Evolutionary conservation across 2,888 invertebrate genomes (phyloP), one percentile per base, ranked within the genome.

Genomic region (Pammene fasciana): DNA sequence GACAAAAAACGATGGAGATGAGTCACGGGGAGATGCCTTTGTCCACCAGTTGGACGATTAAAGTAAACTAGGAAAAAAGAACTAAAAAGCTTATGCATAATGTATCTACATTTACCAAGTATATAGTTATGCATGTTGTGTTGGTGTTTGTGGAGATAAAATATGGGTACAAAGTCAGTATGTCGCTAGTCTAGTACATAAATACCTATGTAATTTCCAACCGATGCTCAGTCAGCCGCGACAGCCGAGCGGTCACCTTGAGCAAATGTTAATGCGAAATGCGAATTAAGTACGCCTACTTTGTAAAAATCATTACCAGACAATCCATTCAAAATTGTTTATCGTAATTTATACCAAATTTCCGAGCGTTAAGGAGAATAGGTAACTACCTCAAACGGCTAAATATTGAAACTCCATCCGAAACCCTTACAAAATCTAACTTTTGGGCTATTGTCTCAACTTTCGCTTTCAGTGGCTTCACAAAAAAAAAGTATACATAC

Each of bases 191-290:
- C 54, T 67, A 54, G 55, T 50, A 62, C 67, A 61, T 66, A 68
- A 68, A 65, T 67, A 52, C 34, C 57, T 68, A 48, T 57, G 48
- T 65, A 62, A 50, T 65, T 83, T 86, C 82, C 81, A 82, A 84
- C 81, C 86, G 86, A 88, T 89, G 90, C 79, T 88, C 91, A 90
- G 86, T 92, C 86, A 92, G 86, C 86, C 90, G 89, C 86, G 82
- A 89, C 90, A 82, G 80, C 81, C 79, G 83, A 82, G 83, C 84
- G 89, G 89, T 92, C 91, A 91, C 92, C 92, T 92, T 92, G 91
- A 86, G 84, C 86, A 85, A 89, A 92, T 91, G 89, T 87, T 90
- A 90, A 89, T 87, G 86, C 88, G 83, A 85, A 88, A 82, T 83
- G 82, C 78, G 84, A 26, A 26, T 26, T 26, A 26, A 1, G 26